Conservation (phyloP, 2,888 invertebrate species). For the Hirudinaria manillensis region DNA sequence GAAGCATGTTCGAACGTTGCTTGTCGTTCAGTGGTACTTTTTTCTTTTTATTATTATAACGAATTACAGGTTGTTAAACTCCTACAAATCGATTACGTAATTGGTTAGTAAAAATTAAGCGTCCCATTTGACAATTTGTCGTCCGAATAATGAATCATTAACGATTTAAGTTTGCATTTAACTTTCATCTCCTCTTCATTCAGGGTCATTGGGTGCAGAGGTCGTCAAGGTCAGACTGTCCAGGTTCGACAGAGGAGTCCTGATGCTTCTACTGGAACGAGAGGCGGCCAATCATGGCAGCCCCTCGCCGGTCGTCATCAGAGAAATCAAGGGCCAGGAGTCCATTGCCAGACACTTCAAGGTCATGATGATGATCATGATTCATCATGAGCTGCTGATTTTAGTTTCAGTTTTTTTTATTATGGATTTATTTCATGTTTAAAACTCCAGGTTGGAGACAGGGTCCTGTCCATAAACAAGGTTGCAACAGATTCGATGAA, state of each 20-base stretch:
- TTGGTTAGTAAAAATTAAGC: too few relatives aligned
- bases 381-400: background rate
- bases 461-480: constrained; percentile 52
- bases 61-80: too few relatives aligned
- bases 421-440: background rate
- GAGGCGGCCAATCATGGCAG: background rate
- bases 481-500: constrained; percentile 50
- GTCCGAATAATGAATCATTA: too few relatives aligned
- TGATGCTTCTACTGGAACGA: constrained; percentile 16
- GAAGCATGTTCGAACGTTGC: too few relatives aligned
- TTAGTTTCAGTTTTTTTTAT: background rate
- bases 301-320: background rate
- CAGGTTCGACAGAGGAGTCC: background rate
- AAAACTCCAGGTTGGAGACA: constrained; percentile 47
- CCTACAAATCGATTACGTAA: too few relatives aligned
- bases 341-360: background rate
- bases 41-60: too few relatives aligned
- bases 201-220: background rate
- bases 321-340: constrained; percentile 14
- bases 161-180: too few relatives aligned
- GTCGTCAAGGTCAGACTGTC: background rate
- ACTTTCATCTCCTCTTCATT: background rate
- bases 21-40: too few relatives aligned
- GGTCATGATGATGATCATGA: background rate
- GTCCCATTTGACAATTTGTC: too few relatives aligned